These are phyloP conservation scores for Diploscapter pachys DNA, from an alignment of 1,140 invertebrate genomes.

Conservation along the genomic window DNA sequence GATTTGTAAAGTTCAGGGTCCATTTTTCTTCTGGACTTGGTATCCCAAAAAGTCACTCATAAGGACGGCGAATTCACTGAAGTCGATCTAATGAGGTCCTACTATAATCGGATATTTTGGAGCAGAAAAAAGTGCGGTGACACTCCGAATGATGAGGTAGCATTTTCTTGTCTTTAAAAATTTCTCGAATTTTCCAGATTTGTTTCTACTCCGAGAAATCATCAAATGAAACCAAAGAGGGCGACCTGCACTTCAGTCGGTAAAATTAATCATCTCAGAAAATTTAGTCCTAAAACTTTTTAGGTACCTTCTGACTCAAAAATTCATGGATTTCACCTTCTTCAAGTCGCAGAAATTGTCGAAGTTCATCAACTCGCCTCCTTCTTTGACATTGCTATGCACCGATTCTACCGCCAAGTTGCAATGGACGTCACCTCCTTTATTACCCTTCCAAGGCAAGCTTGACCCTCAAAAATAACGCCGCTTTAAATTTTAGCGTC, in stretches of 20 bases:
- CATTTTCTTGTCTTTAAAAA: neutral
- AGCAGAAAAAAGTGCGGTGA: slow-evolving; percentile 22
- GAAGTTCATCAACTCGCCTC: neutral
- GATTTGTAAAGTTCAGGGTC: neutral
- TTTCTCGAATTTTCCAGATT: neutral
- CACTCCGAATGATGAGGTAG: slow-evolving; percentile 10
- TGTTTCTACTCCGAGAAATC: slow-evolving; percentile 25
- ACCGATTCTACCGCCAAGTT: neutral
- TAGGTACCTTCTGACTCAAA: neutral
- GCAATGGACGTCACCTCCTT: neutral
- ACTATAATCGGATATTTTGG: slow-evolving; percentile 10
- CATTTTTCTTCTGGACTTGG: neutral
- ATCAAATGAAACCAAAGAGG: neutral
- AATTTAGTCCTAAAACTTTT: neutral
- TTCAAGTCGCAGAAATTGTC: neutral
- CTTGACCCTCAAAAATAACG: neutral
- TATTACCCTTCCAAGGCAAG: neutral
- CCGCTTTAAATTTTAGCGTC: too few relatives aligned
- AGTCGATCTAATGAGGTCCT: slow-evolving; percentile 3
- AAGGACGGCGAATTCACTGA: slow-evolving; percentile 4
- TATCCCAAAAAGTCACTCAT: slow-evolving; percentile 12
- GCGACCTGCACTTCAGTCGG: slow-evolving; percentile 18
- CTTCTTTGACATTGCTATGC: slow-evolving; percentile 1
- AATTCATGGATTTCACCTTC: neutral
- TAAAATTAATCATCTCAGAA: neutral